Evolutionary conservation across 2,888 invertebrate genomes (phyloP), one percentile per base, ranked within the genome.

Genomic region (Hydropsyche betteni): DNA sequence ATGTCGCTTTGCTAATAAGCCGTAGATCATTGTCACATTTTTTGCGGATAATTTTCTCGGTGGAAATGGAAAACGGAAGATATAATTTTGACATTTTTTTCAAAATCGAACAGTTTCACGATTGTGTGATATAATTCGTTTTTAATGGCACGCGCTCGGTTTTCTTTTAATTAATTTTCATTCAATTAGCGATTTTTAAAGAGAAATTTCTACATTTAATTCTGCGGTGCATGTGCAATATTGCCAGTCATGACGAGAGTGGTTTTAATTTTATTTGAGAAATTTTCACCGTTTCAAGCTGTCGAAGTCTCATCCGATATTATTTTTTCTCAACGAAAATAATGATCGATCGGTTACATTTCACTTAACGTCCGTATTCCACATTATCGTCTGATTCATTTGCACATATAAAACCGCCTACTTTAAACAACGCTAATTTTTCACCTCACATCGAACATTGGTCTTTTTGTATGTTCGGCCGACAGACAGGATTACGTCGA

Each of bases 231-330:
- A 44, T 44, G 44, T 44, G 44, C 44, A 44, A 44, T 44, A 44
- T 44, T 10, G 58, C 58, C 58, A 24, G 58, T 58, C 58, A 58
- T 24, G 24, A 16, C 58, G 58, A 58, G 58, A 58, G 58, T 24
- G 14, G 14, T 58, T 24, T 58, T 58, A 58, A 58, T 58, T 58
- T 58, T 16, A 58, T 8, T 24, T 24, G 58, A 24, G 58, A 58
- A 24, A 58, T 58, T 58, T 58, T 58, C 58, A 58, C 58, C 8
- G 24, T 58, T 58, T 58, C 58, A 24, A 16, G 14, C 58, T 8
- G 58, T 58, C 44, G 10, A 44, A 44, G 44, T 44, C n/a, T n/a
- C 44, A 10, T 44, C 10, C 44, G 44, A 44, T 44, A 44, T 44
- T 16, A 16, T 58, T 24, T 16, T 58, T n/a, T 14, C 6, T 10